Percentiles rank a stretch among this genome's conserved stretches.
phyloP scores from a whole-genome alignment of 2,888 invertebrate species.

The Gymnocheta viridis region DNA sequence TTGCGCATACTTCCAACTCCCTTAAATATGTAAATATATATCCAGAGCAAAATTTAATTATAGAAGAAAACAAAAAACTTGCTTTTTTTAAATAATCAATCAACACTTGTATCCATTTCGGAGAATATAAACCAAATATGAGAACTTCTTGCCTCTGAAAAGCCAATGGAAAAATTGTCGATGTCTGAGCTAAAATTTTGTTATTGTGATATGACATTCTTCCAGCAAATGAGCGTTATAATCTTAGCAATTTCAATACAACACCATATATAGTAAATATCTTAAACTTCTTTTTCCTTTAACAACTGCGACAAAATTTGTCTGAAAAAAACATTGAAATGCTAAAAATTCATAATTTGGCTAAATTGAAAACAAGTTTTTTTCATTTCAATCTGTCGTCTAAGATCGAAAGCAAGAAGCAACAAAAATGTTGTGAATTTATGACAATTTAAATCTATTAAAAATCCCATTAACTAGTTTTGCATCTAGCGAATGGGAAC shows the following conservation, averaged over 20 bases:
- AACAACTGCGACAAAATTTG: not conserved
- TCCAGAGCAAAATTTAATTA: no score
- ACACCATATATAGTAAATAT: no score
- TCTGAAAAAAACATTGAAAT: not conserved
- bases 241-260: no score
- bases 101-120: no score
- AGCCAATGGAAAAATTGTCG: no score
- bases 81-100: no score
- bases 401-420: conserved; percentile 1
- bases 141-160: no score
- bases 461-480: conserved; percentile 42
- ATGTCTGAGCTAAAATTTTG: not conserved
- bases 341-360: not conserved
- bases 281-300: not conserved
- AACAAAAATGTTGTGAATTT: not conserved
- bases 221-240: no score
- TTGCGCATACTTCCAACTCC: no score
- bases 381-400: not conserved
- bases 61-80: no score
- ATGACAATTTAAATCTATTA: not conserved
- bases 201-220: not conserved
- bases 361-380: conserved; percentile 6
- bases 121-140: no score
- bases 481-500: conserved; percentile 14
- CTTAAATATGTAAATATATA: no score